Evolutionary conservation across 2,888 invertebrate genomes (phyloP).

Genomic region (Venusia cambrica): DNA sequence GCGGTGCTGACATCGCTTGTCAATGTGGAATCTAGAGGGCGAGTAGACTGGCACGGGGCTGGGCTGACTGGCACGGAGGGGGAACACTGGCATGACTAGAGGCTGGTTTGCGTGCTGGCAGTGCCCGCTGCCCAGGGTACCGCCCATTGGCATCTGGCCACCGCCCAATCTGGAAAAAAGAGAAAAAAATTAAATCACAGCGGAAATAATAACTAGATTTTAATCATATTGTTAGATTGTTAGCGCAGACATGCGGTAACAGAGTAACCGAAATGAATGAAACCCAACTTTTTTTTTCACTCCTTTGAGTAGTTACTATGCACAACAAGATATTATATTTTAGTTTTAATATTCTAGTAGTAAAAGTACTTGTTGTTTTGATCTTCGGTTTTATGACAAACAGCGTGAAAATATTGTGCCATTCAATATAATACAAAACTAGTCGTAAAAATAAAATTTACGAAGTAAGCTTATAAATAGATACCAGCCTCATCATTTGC

Average conservation of each 20-base stretch:
- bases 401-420: too few species aligned
- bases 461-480: background rate
- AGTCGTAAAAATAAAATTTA: background rate
- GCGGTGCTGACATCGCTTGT: slow-evolving; percentile 95
- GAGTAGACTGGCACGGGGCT: slow-evolving; percentile 89
- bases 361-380: too few species aligned
- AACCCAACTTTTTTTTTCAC: too few species aligned
- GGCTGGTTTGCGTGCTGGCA: slow-evolving; percentile 87
- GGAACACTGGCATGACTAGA: slow-evolving; percentile 94
- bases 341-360: too few species aligned
- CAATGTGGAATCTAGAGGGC: slow-evolving; percentile 96
- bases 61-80: slow-evolving; percentile 90
- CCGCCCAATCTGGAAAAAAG: slow-evolving; percentile 72
- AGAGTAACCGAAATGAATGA: too few species aligned
- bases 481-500: background rate
- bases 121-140: slow-evolving; percentile 83
- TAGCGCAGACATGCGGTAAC: too few species aligned
- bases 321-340: too few species aligned
- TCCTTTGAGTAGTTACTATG: too few species aligned
- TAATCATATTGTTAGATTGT: too few species aligned
- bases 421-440: slow-evolving; percentile 2
- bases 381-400: too few species aligned
- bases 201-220: too few species aligned
- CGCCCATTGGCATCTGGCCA: slow-evolving; percentile 81
- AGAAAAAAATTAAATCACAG: slow-evolving; percentile 13